phyloP scores from a whole-genome alignment of 1,140 invertebrate genomes.

The Halyomorpha halys region DNA sequence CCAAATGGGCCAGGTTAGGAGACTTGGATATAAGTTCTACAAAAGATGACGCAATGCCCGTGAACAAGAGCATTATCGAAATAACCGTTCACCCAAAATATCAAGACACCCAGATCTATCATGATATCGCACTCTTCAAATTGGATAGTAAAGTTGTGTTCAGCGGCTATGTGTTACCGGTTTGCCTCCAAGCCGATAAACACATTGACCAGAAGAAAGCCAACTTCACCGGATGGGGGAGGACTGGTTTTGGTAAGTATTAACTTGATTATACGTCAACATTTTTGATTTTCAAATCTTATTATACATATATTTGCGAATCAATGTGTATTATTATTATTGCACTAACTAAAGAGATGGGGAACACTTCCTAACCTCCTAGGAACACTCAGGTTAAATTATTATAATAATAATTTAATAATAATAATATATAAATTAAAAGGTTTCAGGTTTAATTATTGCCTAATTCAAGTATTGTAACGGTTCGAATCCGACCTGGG shows the following conservation, averaged over 20 bases:
- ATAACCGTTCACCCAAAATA: slow-evolving; percentile 42
- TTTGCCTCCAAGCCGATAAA: slow-evolving; percentile 35
- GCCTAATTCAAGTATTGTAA: too few species aligned
- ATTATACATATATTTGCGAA: too few species aligned
- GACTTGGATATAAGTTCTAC: slow-evolving; percentile 30
- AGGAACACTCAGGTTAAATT: too few species aligned
- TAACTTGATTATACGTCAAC: too few species aligned
- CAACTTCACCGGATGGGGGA: slow-evolving; percentile 45
- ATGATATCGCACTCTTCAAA: slow-evolving; percentile 51
- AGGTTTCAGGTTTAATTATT: too few species aligned
- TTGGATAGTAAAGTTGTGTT: slow-evolving; percentile 35
- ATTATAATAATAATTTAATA: too few species aligned
- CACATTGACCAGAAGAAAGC: slow-evolving; percentile 27
- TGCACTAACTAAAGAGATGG: too few species aligned
- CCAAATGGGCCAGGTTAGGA: slow-evolving; percentile 31
- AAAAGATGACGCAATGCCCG: slow-evolving; percentile 26
- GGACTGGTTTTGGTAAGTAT: slow-evolving; percentile 29
- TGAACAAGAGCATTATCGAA: slow-evolving; percentile 32
- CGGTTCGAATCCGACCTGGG: too few species aligned
- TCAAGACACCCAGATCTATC: slow-evolving; percentile 37
- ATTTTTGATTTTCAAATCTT: too few species aligned
- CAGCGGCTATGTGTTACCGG: slow-evolving; percentile 37
- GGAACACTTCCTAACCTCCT: too few species aligned
- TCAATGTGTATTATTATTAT: too few species aligned
- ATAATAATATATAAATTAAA: too few species aligned